These are phyloP conservation scores for Aphaenogaster ashmeadi DNA, from an alignment of 1,140 invertebrate species.

Conservation along the genomic window DNA sequence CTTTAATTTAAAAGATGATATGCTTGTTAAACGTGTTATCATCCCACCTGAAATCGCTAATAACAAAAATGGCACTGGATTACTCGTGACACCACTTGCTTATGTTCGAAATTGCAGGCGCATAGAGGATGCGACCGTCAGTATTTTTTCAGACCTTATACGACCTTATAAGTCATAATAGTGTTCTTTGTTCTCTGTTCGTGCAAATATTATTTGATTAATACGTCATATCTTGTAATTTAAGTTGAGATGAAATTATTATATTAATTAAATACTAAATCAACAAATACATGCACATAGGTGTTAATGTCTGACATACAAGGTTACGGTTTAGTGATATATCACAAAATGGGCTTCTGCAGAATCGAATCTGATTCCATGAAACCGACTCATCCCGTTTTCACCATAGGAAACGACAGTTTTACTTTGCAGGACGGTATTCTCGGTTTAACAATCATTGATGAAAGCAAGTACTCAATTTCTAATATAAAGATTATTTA, in stretches of 20 bases:
- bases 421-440: not conserved
- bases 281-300: not conserved
- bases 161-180: not conserved
- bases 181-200: not conserved
- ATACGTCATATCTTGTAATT: not conserved
- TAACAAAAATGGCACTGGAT: conserved; percentile 13
- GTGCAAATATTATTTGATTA: not conserved
- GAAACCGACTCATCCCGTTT: conserved; percentile 1
- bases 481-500: not conserved
- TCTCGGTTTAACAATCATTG: not conserved
- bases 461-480: not conserved
- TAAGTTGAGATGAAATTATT: not conserved
- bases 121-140: not conserved
- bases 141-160: not conserved
- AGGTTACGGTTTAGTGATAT: not conserved
- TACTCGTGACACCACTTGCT: not conserved
- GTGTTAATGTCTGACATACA: not conserved
- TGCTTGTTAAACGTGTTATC: not conserved
- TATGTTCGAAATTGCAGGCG: not conserved
- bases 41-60: conserved; percentile 24
- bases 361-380: conserved; percentile 34
- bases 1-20: conserved; percentile 7
- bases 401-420: not conserved
- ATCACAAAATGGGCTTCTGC: not conserved
- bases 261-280: not conserved